A percentile compares a stretch with the other conserved stretches of the same genome.
Evolutionary conservation across 2,113 vertebrate genomes (phyloP).

Genomic region (Sialia sialis): DNA sequence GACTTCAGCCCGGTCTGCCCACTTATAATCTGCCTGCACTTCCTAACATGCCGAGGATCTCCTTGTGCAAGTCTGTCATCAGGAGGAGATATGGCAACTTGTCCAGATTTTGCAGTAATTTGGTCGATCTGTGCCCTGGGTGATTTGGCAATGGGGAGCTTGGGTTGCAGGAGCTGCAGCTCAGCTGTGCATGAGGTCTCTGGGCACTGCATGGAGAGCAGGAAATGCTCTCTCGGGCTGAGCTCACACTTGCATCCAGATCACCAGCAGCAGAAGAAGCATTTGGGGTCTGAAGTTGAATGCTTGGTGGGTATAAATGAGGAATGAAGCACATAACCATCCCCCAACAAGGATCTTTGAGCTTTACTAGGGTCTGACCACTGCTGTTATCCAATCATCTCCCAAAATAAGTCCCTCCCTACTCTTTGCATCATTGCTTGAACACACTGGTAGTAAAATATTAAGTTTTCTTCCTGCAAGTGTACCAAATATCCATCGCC

Average conservation of each 20-base stretch:
- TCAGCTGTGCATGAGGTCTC: accelerated
- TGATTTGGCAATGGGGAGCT: neutral
- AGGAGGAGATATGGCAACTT: neutral
- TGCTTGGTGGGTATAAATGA: neutral
- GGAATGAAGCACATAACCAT: neutral
- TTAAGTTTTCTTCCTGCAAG: neutral
- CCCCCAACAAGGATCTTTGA: neutral
- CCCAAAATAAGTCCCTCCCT: neutral
- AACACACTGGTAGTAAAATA: neutral
- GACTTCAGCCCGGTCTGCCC: neutral
- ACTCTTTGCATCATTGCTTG: neutral
- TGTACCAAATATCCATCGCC: neutral
- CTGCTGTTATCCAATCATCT: neutral
- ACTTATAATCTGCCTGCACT: neutral
- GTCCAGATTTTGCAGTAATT: neutral
- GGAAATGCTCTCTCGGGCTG: neutral
- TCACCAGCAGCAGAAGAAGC: neutral
- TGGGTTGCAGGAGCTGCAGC: neutral
- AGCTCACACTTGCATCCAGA: neutral
- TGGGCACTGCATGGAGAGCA: neutral
- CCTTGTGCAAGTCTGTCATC: neutral
- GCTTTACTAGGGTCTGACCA: neutral
- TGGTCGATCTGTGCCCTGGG: accelerated
- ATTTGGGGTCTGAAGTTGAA: neutral
- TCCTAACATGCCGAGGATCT: neutral